Percentiles rank a stretch among this genome's conserved stretches.
phyloP scores from a whole-genome alignment of 1,140 invertebrate species.

The Orussus abietinus region DNA sequence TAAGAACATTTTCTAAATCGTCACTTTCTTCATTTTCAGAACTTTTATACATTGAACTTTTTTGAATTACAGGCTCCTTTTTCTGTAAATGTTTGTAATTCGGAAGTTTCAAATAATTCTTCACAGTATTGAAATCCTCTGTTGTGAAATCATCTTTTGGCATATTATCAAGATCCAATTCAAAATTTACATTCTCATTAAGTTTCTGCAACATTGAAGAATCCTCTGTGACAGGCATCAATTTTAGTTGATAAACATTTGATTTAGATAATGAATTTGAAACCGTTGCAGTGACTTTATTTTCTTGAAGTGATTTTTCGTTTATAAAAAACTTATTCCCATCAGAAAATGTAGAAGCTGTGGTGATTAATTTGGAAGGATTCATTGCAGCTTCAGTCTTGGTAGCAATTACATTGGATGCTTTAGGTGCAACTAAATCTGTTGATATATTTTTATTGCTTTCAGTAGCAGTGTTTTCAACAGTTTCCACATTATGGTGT shows the following conservation, averaged over 20 bases:
- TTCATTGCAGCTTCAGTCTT: neutral
- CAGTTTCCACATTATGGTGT: neutral
- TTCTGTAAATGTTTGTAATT: no score
- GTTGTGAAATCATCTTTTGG: slow-evolving; percentile 13
- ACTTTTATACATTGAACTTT: no score
- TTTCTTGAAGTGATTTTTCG: slow-evolving; percentile 1
- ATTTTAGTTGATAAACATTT: slow-evolving; percentile 17
- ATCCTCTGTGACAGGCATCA: slow-evolving; percentile 12
- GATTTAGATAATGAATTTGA: neutral
- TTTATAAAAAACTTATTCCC: neutral
- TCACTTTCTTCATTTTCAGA: slow-evolving; percentile 6
- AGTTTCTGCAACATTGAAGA: slow-evolving; percentile 23
- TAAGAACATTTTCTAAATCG: neutral
- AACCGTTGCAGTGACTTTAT: neutral
- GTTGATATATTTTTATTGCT: neutral
- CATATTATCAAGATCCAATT: slow-evolving; percentile 23
- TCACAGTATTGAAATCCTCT: slow-evolving; percentile 12
- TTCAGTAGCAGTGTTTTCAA: neutral
- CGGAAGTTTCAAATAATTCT: no score
- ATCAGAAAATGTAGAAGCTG: slow-evolving; percentile 11
- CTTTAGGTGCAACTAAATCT: slow-evolving; percentile 5
- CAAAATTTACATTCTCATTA: slow-evolving; percentile 25
- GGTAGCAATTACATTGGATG: slow-evolving; percentile 5
- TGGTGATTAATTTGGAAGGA: neutral
- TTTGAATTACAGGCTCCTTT: no score